Percentiles rank a stretch among this genome's conserved stretches.
Evolutionary conservation across 2,113 vertebrate genomes (phyloP).

Genomic region (Tauraco erythrolophus): DNA sequence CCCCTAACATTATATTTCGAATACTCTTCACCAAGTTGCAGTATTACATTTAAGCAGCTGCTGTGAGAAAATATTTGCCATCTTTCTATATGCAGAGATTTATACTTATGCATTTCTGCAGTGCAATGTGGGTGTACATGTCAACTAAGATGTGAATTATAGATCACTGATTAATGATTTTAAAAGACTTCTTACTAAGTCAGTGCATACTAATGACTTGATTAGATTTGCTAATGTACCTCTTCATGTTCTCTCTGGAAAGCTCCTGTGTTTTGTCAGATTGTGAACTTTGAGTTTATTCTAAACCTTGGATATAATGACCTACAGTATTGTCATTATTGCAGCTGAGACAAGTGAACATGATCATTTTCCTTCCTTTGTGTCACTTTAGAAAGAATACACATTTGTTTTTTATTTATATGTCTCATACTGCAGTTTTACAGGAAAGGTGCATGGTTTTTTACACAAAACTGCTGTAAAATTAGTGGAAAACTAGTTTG

Average conservation of each 20-base stretch:
- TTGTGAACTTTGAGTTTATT: neutral
- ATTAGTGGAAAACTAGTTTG: neutral
- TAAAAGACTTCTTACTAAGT: neutral
- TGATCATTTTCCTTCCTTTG: neutral
- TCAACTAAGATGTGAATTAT: constrained; percentile 27
- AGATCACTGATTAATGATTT: constrained; percentile 44
- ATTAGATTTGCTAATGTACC: constrained; percentile 30
- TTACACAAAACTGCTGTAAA: neutral
- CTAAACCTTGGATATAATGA: neutral
- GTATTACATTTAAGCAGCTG: neutral
- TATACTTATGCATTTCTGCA: neutral
- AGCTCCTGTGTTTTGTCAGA: neutral
- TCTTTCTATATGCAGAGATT: neutral
- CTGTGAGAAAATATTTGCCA: neutral
- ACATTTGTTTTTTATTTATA: neutral
- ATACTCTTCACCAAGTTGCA: neutral
- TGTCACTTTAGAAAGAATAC: neutral
- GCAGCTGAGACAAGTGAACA: neutral
- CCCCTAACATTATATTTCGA: neutral
- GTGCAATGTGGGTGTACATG: neutral
- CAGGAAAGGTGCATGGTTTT: neutral
- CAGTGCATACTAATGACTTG: constrained; percentile 20
- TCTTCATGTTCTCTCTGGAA: neutral
- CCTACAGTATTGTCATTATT: neutral
- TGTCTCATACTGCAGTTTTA: neutral